These are phyloP conservation scores for Crotalus tigris DNA, from an alignment of 2,113 vertebrate genomes.

Conservation along the genomic window DNA sequence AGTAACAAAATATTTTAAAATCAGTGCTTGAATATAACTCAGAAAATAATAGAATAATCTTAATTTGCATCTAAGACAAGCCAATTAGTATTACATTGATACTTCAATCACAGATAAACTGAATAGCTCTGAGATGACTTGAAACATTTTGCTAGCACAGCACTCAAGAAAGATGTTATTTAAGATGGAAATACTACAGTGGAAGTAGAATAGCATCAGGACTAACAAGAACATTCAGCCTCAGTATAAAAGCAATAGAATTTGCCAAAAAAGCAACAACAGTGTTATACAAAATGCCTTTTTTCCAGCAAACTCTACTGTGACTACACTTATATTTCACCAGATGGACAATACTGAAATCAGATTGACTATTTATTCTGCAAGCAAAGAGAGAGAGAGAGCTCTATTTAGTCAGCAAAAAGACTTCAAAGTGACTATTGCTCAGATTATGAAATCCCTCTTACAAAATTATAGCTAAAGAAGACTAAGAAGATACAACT, in stretches of 20 bases:
- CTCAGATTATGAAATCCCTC: neutral
- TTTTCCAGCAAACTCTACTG: neutral
- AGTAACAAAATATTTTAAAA: neutral
- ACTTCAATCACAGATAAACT: neutral
- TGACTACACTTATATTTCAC: neutral
- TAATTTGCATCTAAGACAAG: neutral
- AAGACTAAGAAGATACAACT: neutral
- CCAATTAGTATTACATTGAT: neutral
- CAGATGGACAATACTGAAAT: neutral
- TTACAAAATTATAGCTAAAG: neutral
- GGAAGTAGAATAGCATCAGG: neutral
- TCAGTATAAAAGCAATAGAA: neutral
- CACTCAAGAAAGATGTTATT: neutral
- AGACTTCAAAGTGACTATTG: neutral
- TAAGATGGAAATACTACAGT: neutral
- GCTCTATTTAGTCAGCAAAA: neutral
- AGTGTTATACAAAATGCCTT: neutral
- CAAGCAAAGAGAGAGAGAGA: neutral
- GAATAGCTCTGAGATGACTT: neutral
- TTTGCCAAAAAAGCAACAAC: neutral
- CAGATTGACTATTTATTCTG: neutral
- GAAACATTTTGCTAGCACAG: neutral
- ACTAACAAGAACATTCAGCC: neutral
- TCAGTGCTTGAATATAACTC: neutral
- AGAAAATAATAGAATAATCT: neutral